Evolutionary conservation across 1,140 invertebrate species (phyloP), one percentile per base, ranked within the genome.

Genomic region (Penaeus indicus): DNA sequence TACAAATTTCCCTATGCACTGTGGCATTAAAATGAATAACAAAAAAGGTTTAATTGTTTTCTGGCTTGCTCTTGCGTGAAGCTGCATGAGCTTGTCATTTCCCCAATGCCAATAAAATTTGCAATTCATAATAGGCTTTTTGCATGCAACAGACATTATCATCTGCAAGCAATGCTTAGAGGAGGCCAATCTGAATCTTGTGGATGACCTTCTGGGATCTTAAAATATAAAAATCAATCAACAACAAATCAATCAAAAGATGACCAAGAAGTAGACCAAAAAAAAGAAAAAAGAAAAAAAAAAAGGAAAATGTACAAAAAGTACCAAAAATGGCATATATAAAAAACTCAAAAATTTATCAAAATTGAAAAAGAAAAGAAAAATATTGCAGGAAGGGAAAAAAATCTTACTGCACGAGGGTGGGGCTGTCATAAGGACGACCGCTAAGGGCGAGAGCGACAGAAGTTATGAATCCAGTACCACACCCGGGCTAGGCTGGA

Each of bases 331-430:
- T 47, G n/a, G 85, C 61, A 11, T 82, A 72, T 63, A 67, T 79
- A 72, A 54, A 54, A 67, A 88, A 82, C 42, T 75, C 25, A 88
- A 18, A 82, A 61, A 63, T 62, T 64, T n/a, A 21, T 64, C 64
- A 82, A 75, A 87, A 87, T 13, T 54, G 13, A 27, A 78, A n/a
- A 77, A 64, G 79, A 21, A 42, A 22, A 10, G 60, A 82, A 25
- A 47, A 82, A 54, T 19, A 78, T 13, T 47, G 47, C 47, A 47
- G 47, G 72, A 54, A 67, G 61, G 60, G 82, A 67, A 47, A 67
- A 42, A 80, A 84, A 79, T 89, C 87, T 89, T 89, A 89, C 87
- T 89, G 87, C 60, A 89, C 87, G 25, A 89, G 88, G 75, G 88
- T 85, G 27, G 77, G 77, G 81, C 83, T 89, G 84, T 89, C 83